phyloP scores from a whole-genome alignment of 2,888 invertebrate genomes.

The Orthonychiurus folsomi region DNA sequence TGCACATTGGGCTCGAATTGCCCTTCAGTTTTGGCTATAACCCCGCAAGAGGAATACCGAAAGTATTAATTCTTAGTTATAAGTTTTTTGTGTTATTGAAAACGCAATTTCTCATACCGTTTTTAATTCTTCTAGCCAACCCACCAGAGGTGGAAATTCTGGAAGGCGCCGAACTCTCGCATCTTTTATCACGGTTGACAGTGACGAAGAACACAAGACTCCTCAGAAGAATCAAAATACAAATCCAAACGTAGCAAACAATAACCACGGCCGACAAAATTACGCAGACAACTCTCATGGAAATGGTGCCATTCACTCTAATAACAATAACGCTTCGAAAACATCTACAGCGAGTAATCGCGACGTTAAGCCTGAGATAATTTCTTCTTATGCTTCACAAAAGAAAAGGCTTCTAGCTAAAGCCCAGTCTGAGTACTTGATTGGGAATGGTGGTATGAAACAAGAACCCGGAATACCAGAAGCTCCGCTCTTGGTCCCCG shows the following conservation, averaged over 20 bases:
- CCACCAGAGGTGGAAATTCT: slow-evolving; percentile 37
- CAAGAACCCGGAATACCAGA: slow-evolving; percentile 35
- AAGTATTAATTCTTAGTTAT: slow-evolving; percentile 39
- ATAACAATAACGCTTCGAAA: slow-evolving; percentile 1
- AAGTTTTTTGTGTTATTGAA: slow-evolving; percentile 25
- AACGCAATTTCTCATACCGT: neutral
- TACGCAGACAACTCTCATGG: slow-evolving; percentile 15
- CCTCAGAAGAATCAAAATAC: slow-evolving; percentile 43
- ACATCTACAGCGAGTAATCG: slow-evolving; percentile 17
- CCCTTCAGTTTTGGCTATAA: slow-evolving; percentile 41
- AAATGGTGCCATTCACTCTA: slow-evolving; percentile 7
- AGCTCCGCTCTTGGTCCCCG: neutral
- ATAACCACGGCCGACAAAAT: slow-evolving; percentile 3
- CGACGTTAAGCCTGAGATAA: slow-evolving; percentile 38
- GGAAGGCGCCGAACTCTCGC: slow-evolving; percentile 53
- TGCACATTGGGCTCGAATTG: slow-evolving; percentile 40
- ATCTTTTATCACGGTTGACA: slow-evolving; percentile 69
- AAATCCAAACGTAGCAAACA: slow-evolving; percentile 8
- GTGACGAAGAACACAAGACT: slow-evolving; percentile 58
- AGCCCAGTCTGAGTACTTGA: slow-evolving; percentile 63
- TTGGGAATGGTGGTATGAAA: slow-evolving; percentile 37
- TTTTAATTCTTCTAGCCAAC: slow-evolving; percentile 21
- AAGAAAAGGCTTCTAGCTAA: slow-evolving; percentile 82
- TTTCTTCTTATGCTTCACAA: slow-evolving; percentile 52
- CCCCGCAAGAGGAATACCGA: slow-evolving; percentile 41